These are phyloP conservation scores for Hylomyscus alleni DNA, from an alignment of 2,797 vertebrate genomes.

Conservation along the genomic window DNA sequence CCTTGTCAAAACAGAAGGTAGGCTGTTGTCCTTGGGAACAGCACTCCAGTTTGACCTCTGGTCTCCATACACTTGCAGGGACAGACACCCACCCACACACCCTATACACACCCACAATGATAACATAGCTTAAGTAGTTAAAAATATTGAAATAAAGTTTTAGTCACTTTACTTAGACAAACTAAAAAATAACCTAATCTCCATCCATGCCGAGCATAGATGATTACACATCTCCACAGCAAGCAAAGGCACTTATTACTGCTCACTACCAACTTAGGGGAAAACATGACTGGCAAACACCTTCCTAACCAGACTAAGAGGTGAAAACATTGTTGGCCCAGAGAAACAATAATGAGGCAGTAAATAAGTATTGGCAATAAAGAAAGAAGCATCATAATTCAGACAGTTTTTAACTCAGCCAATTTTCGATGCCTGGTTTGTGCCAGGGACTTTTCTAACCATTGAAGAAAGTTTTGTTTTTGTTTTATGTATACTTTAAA, in stretches of 20 bases:
- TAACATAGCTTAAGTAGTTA: background rate
- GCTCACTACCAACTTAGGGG: background rate
- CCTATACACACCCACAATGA: background rate
- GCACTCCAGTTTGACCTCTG: background rate
- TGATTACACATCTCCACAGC: background rate
- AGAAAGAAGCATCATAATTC: background rate
- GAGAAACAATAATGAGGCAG: conserved; percentile 7
- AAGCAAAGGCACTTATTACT: background rate
- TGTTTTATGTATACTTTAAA: background rate
- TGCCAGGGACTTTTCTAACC: background rate
- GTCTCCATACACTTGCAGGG: background rate
- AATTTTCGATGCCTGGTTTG: background rate
- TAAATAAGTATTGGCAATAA: background rate
- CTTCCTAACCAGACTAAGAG: background rate
- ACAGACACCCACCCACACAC: background rate
- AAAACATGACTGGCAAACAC: background rate
- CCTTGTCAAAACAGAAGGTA: background rate
- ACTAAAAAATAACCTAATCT: conserved; percentile 20
- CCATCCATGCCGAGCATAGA: background rate
- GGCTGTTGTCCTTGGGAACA: background rate
- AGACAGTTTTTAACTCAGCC: background rate
- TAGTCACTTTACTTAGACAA: background rate
- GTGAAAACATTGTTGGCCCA: background rate
- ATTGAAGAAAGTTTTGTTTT: background rate
- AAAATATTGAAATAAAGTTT: background rate